Percentiles rank a stretch among this genome's conserved stretches.
Evolutionary conservation across 2,888 invertebrate genomes (phyloP).

Genomic region (Diarsia mendica): DNA sequence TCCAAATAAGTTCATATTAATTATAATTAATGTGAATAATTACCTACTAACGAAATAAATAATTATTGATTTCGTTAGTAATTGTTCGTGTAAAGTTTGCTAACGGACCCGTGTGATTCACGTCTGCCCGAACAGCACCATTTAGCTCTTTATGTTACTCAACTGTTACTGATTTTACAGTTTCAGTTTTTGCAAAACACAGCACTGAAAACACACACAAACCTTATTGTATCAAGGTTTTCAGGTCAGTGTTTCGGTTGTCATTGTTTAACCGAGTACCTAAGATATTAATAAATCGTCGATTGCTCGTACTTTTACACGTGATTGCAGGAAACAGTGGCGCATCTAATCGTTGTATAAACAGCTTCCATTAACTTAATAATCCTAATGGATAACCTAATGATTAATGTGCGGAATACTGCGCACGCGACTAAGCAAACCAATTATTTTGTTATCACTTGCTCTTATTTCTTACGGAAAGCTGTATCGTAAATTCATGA

Average conservation of each 20-base stretch:
- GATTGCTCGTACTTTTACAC: conserved; percentile 35
- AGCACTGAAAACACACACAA: conserved; percentile 75
- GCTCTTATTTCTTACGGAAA: conserved; percentile 28
- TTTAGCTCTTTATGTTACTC: conserved; percentile 82
- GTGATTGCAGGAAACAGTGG: conserved; percentile 49
- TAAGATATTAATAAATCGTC: conserved; percentile 12
- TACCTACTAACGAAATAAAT: no score
- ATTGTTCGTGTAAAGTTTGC: conserved; percentile 31
- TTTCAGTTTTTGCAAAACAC: conserved; percentile 76
- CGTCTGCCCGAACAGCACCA: conserved; percentile 66
- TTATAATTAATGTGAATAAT: no score
- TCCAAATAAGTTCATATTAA: background rate
- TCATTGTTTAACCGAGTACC: conserved; percentile 57
- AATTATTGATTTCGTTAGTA: background rate
- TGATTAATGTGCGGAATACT: conserved; percentile 54
- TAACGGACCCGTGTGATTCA: conserved; percentile 81
- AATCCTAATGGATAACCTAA: conserved; percentile 59
- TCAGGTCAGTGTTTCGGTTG: conserved; percentile 76
- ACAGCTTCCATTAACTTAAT: conserved; percentile 56
- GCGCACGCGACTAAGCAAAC: conserved; percentile 43
- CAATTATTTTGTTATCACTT: conserved; percentile 10
- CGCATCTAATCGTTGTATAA: conserved; percentile 53
- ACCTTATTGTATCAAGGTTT: conserved; percentile 73
- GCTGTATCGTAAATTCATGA: conserved; percentile 24
- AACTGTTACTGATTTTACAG: conserved; percentile 84